Evolutionary conservation across 2,888 invertebrate genomes (phyloP).

Genomic region (Drosophila mayaguana): DNA sequence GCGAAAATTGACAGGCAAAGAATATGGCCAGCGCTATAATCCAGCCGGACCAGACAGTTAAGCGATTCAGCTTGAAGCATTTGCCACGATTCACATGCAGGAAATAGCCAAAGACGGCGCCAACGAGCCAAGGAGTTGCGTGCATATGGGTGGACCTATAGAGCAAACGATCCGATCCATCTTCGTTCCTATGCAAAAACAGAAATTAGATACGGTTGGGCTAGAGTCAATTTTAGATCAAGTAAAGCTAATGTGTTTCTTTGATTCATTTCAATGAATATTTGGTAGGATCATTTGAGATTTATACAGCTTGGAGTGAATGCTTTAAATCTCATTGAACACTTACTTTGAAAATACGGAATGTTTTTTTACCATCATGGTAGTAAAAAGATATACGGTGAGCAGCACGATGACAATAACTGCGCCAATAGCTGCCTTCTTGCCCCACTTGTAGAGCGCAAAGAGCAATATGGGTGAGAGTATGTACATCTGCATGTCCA

Average conservation of each 20-base stretch:
- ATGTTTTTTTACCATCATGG: slow-evolving; percentile 64
- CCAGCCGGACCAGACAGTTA: slow-evolving; percentile 46
- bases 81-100: slow-evolving; percentile 58
- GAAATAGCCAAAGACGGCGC: slow-evolving; percentile 74
- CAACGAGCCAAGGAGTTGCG: slow-evolving; percentile 75
- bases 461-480: slow-evolving; percentile 86
- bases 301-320: too few species aligned
- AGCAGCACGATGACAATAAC: slow-evolving; percentile 64
- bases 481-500: slow-evolving; percentile 87
- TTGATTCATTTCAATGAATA: too few species aligned
- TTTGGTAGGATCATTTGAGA: too few species aligned
- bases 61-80: slow-evolving; percentile 42
- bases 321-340: too few species aligned
- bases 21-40: slow-evolving; percentile 42
- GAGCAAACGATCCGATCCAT: slow-evolving; percentile 7
- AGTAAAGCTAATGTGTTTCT: too few species aligned
- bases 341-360: slow-evolving; percentile 42
- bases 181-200: neutral
- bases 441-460: slow-evolving; percentile 83
- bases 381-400: slow-evolving; percentile 51
- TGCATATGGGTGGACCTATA: slow-evolving; percentile 74
- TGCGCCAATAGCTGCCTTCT: slow-evolving; percentile 54
- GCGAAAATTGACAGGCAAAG: slow-evolving; percentile 54
- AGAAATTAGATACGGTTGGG: neutral
- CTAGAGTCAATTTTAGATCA: too few species aligned